Evolutionary conservation across 2,797 vertebrate genomes (phyloP).

Genomic region (Sciurus carolinensis): DNA sequence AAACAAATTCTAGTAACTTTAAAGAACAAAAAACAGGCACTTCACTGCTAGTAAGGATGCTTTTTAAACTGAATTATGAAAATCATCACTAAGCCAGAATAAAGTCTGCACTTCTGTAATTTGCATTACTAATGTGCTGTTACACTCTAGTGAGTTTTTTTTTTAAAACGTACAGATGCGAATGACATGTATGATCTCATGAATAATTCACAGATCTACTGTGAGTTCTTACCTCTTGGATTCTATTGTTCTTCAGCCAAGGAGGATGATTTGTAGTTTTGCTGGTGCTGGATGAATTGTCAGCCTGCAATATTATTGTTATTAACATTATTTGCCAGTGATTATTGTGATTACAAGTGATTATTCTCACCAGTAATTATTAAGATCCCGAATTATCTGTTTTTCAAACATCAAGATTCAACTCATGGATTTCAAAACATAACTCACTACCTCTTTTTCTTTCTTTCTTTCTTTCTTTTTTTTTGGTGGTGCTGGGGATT

Average conservation of each 20-base stretch:
- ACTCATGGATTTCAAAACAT: slow-evolving; percentile 58
- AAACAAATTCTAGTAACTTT: slow-evolving; percentile 21
- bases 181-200: slow-evolving; percentile 81
- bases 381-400: slow-evolving; percentile 35
- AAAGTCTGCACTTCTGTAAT: slow-evolving; percentile 74
- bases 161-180: slow-evolving; percentile 68
- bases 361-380: slow-evolving; percentile 72
- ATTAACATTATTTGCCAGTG: slow-evolving; percentile 69
- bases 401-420: slow-evolving; percentile 62
- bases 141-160: slow-evolving; percentile 38
- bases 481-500: no score
- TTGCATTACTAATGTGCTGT: slow-evolving; percentile 82
- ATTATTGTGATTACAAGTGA: slow-evolving; percentile 77
- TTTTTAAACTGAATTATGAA: slow-evolving; percentile 60
- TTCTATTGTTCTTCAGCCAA: slow-evolving; percentile 78
- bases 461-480: no score
- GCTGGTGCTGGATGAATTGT: slow-evolving; percentile 51
- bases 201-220: slow-evolving; percentile 82
- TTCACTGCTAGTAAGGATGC: neutral
- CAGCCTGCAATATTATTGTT: slow-evolving; percentile 66
- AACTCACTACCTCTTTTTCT: neutral
- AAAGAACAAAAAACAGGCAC: slow-evolving; percentile 15
- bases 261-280: slow-evolving; percentile 54
- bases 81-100: slow-evolving; percentile 65
- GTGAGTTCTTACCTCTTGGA: slow-evolving; percentile 69